These are phyloP conservation scores for Aphelenchoides avenae DNA, from an alignment of 1,140 invertebrate species.

Conservation along the genomic window DNA sequence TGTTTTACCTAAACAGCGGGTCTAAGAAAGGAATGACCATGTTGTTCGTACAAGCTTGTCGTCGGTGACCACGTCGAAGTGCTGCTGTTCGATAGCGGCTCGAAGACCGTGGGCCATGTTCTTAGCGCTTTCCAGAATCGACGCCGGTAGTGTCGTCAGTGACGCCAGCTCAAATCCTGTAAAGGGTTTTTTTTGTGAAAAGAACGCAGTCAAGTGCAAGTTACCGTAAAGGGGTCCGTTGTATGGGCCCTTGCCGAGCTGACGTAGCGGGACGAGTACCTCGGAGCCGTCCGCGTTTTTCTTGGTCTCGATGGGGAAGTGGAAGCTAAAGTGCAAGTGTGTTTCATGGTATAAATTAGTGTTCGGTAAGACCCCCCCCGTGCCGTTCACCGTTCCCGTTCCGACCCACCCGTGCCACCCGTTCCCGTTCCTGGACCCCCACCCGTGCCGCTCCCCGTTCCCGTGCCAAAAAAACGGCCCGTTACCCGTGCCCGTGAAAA, in stretches of 20 bases:
- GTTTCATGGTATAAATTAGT: neutral
- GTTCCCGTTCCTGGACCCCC: no score
- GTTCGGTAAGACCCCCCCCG: no score
- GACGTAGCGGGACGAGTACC: slow-evolving; percentile 27
- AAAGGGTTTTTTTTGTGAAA: neutral
- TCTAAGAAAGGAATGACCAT: no score
- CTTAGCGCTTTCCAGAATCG: slow-evolving; percentile 10
- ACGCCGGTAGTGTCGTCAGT: slow-evolving; percentile 29
- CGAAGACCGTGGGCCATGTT: slow-evolving; percentile 11
- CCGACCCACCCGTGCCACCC: no score
- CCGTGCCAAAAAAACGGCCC: no score
- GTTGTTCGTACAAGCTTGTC: no score
- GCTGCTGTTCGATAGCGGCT: slow-evolving; percentile 3
- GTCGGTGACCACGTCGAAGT: no score
- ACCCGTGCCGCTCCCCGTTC: no score
- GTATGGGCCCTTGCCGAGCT: slow-evolving; percentile 29
- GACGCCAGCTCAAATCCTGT: slow-evolving; percentile 36
- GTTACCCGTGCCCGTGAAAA: no score
- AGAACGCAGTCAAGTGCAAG: slow-evolving; percentile 3
- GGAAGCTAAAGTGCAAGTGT: slow-evolving; percentile 33
- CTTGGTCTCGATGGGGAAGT: slow-evolving; percentile 21
- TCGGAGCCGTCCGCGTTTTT: slow-evolving; percentile 15
- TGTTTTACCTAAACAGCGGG: no score
- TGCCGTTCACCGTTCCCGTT: no score
- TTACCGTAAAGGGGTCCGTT: slow-evolving; percentile 41